Evolutionary conservation across 2,888 invertebrate genomes (phyloP), one percentile per base, ranked within the genome.

Genomic region (Pantelozetes paolii): DNA sequence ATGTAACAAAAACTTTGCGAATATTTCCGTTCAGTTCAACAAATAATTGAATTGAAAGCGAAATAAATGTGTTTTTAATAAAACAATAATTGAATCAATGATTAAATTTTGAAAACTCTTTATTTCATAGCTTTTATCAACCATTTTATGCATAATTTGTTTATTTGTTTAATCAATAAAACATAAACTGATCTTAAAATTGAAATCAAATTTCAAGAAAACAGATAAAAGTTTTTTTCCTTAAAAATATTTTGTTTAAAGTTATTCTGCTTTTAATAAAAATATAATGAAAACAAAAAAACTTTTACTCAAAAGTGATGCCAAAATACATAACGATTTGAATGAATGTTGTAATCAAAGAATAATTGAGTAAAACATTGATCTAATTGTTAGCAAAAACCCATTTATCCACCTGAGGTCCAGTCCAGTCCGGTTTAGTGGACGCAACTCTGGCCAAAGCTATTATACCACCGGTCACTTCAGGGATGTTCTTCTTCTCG

Each of bases 401-500:
- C 73, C 73, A 73, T 59, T 73, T 73, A 9, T 73, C 72, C 26
- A 73, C 18, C 30, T 73, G 69, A 36, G 73, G 69, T 1, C 73
- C 73, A 20, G 28, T 70, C 9, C n/a, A 73, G n/a, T 70, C 36
- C 9, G 73, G 26, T 6, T 73, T 36, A n/a, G 26, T 59, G 30
- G 69, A 20, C 9, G 26, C 71, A 9, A 45, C 20, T 50, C 73
- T 45, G 40, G 73, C 75, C 26, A 75, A 50, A 6, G 64, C 71
- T 26, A 75, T 74, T 18, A 75, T 57, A 59, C 74, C 75, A 30
- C 54, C 71, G 20, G 75, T 74, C 30, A 75, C 75, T 59, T 71
- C 71, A 15, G 75, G 75, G 11, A 75, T 71, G 42, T 75, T 75
- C 42, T 73, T 70, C 64, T 71, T 73, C 32, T 75, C 75, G 26